Evolutionary conservation across 2,113 vertebrate genomes (phyloP).

Genomic region (Raja brachyura): DNA sequence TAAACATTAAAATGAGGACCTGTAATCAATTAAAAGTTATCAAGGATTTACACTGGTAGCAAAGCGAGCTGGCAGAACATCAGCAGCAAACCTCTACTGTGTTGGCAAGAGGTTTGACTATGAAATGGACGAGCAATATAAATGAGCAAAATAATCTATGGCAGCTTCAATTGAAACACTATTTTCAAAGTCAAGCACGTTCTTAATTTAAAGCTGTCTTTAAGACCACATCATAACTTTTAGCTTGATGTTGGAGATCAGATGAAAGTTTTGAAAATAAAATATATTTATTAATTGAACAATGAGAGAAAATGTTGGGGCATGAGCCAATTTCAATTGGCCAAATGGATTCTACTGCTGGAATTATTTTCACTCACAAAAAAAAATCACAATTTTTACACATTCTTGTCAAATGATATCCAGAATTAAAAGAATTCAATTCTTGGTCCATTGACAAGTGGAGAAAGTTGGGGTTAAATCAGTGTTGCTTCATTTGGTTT

Average conservation of each 20-base stretch:
- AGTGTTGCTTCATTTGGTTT: too few relatives aligned
- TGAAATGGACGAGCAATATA: too few relatives aligned
- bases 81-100: not conserved
- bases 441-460: not conserved
- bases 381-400: not conserved
- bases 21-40: not conserved
- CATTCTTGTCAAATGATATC: not conserved
- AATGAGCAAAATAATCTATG: not conserved
- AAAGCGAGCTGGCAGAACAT: not conserved
- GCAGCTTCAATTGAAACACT: not conserved
- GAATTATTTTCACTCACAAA: not conserved
- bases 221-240: not conserved
- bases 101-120: not conserved
- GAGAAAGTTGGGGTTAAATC: too few relatives aligned
- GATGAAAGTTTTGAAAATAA: not conserved
- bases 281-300: not conserved
- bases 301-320: not conserved
- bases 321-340: not conserved
- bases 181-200: not conserved
- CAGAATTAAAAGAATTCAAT: not conserved
- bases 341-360: not conserved
- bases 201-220: not conserved
- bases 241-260: not conserved
- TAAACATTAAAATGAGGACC: not conserved
- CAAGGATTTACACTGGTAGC: not conserved